phyloP scores from a whole-genome alignment of 2,113 vertebrate genomes.

The Rhinichthys klamathensis region DNA sequence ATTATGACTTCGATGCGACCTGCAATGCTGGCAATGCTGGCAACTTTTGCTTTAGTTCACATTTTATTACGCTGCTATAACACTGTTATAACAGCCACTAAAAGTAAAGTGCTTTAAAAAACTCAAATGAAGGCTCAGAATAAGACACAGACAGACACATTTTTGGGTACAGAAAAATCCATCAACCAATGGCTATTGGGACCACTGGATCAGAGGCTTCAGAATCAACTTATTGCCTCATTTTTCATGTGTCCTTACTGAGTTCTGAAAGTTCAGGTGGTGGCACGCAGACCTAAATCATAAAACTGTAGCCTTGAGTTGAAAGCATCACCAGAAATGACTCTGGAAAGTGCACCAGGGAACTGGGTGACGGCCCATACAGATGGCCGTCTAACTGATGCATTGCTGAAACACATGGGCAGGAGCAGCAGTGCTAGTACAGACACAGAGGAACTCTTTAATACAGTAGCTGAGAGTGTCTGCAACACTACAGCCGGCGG shows the following conservation, averaged over 20 bases:
- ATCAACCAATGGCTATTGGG: conserved; percentile 24
- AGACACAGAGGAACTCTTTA: conserved; percentile 10
- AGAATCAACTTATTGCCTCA: conserved; percentile 37
- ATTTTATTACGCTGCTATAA: not conserved
- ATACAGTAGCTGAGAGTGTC: conserved; percentile 31
- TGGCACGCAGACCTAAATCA: conserved; percentile 49
- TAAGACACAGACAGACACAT: conserved; percentile 41
- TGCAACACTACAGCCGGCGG: conserved; percentile 28
- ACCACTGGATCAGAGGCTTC: conserved; percentile 43
- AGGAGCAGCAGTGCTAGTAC: not conserved
- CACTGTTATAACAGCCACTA: not conserved
- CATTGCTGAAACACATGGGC: conserved; percentile 2
- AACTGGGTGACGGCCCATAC: not conserved
- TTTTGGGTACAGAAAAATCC: conserved; percentile 26
- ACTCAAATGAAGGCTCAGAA: conserved; percentile 1
- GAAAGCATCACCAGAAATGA: conserved; percentile 35
- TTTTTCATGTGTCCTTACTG: conserved; percentile 49
- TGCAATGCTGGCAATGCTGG: not conserved
- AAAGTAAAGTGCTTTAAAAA: not conserved
- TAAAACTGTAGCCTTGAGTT: conserved; percentile 46
- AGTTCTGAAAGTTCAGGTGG: conserved; percentile 32
- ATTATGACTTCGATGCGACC: not conserved
- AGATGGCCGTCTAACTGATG: conserved; percentile 21
- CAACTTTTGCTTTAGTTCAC: not conserved
- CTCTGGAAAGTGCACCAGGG: conserved; percentile 26